phyloP scores from a whole-genome alignment of 2,888 invertebrate species.

The Hartigia nigra region DNA sequence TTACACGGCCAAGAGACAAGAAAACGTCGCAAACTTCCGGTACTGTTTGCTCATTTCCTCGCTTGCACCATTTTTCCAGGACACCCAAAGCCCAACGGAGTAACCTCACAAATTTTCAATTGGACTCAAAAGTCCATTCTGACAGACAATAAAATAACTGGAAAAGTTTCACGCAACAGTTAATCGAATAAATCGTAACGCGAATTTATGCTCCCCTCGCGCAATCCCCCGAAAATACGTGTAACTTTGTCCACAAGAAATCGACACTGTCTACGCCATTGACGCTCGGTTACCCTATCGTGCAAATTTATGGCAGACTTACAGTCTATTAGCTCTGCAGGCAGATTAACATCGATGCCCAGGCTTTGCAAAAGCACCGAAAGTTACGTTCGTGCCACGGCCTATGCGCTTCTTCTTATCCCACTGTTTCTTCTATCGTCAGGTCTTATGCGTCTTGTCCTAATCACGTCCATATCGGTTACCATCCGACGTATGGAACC shows the following conservation, averaged over 20 bases:
- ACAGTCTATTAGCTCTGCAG: constrained; percentile 30
- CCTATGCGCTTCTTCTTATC: neutral
- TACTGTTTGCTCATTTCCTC: constrained; percentile 30
- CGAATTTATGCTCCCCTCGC: neutral
- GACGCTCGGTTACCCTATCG: constrained; percentile 26
- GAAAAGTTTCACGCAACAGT: neutral
- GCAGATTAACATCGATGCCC: constrained; percentile 36
- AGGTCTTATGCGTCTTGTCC: neutral
- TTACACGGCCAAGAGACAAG: constrained; percentile 55
- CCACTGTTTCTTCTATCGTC: neutral
- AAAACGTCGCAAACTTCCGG: constrained; percentile 57
- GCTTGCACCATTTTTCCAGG: constrained; percentile 11
- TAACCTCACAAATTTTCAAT: neutral
- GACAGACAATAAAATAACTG: neutral
- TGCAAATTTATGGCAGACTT: constrained; percentile 17
- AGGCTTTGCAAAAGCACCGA: neutral
- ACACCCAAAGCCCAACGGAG: neutral
- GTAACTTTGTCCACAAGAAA: neutral
- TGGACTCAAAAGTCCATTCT: neutral
- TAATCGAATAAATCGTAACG: too few species aligned
- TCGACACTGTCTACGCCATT: neutral
- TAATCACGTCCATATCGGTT: neutral
- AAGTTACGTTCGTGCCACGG: neutral
- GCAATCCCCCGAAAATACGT: neutral
- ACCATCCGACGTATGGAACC: neutral